A percentile compares a stretch with the other conserved stretches of the same genome.
Evolutionary conservation across 1,140 invertebrate genomes (phyloP).

Genomic region (Anagrus nilaparvatae): DNA sequence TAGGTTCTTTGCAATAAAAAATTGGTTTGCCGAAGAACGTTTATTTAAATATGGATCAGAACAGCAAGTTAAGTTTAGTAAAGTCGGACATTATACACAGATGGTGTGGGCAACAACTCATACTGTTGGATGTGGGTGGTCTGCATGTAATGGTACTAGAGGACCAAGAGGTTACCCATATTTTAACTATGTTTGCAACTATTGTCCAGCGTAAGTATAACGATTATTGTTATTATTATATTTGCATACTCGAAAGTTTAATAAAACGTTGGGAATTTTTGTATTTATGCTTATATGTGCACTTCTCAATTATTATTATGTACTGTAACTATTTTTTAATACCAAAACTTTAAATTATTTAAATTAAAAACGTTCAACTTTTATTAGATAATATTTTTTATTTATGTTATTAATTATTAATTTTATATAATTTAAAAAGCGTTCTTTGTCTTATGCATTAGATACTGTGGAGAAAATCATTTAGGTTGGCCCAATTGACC

Average conservation of each 20-base stretch:
- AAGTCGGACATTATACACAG: constrained; percentile 73
- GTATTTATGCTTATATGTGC: constrained; percentile 21
- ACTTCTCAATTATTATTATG: too few species aligned
- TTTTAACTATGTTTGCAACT: constrained; percentile 81
- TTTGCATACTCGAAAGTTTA: too few species aligned
- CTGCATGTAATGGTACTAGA: constrained; percentile 48
- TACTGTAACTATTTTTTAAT: too few species aligned
- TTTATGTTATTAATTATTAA: too few species aligned
- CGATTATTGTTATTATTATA: not conserved
- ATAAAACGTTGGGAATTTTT: not conserved
- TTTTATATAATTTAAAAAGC: too few species aligned
- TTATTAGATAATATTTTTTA: too few species aligned
- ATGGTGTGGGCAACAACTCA: constrained; percentile 74
- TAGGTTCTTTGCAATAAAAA: constrained; percentile 71
- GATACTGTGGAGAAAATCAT: too few species aligned
- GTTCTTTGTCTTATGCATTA: too few species aligned
- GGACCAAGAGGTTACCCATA: constrained; percentile 51
- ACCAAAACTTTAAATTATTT: too few species aligned
- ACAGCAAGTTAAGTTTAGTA: constrained; percentile 47
- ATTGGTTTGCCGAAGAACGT: constrained; percentile 66
- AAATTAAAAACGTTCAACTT: too few species aligned
- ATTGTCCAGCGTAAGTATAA: constrained; percentile 67
- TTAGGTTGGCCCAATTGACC: too few species aligned
- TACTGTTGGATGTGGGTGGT: constrained; percentile 66
- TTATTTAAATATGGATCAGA: constrained; percentile 62